A percentile compares a stretch with the other conserved stretches of the same genome.
Evolutionary conservation across 1,140 invertebrate species (phyloP).

Genomic region (Drosophila bifasciata): DNA sequence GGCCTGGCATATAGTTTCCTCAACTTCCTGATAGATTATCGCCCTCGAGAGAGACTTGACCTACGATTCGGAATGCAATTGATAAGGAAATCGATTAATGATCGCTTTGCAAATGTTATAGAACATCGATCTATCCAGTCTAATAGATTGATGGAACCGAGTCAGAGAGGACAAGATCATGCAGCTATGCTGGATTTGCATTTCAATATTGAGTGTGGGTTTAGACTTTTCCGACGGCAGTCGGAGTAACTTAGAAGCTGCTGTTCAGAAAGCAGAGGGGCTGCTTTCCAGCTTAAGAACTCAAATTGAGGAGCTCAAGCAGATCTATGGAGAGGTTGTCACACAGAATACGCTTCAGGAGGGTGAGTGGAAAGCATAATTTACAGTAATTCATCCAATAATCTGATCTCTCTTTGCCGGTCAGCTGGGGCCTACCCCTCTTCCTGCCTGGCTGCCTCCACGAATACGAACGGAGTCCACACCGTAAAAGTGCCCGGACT

Average conservation of each 20-base stretch:
- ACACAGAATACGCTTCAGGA: not conserved
- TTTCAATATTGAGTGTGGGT: conserved; percentile 8
- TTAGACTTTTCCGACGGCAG: not conserved
- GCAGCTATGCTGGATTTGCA: conserved; percentile 4
- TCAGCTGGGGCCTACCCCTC: conserved; percentile 31
- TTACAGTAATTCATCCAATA: not conserved
- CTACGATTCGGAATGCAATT: conserved; percentile 32
- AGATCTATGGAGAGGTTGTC: not conserved
- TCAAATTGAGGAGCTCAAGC: conserved; percentile 35
- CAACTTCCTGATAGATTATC: conserved; percentile 27
- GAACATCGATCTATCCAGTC: not conserved
- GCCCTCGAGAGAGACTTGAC: conserved; percentile 30
- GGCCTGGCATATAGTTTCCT: conserved; percentile 1
- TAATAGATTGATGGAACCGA: conserved; percentile 3
- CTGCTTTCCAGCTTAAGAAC: conserved; percentile 30
- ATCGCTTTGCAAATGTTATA: not conserved
- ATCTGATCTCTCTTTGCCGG: not conserved
- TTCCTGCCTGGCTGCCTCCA: conserved; percentile 61
- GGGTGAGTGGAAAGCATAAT: conserved; percentile 2
- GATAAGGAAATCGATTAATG: conserved; percentile 32
- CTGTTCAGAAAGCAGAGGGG: conserved; percentile 26
- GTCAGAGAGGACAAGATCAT: conserved; percentile 24
- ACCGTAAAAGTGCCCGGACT: conserved; percentile 48
- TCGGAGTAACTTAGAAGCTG: conserved; percentile 1
- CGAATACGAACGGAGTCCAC: conserved; percentile 54